Evolutionary conservation across 2,888 invertebrate species (phyloP).

Genomic region (Melitaea athalia): DNA sequence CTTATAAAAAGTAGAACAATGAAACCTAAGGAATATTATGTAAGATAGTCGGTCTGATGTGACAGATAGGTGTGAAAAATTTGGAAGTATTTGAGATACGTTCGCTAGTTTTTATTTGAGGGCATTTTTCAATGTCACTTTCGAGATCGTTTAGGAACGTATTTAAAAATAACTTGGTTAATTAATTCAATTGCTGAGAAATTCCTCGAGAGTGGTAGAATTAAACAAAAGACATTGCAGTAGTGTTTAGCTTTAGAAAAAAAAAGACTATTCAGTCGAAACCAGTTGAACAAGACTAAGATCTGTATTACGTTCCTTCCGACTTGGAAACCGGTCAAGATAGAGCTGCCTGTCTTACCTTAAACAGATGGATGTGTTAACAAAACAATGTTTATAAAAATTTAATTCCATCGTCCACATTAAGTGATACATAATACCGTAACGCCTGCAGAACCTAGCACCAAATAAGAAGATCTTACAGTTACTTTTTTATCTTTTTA

Average conservation of each 20-base stretch:
- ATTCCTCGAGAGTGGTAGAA: not conserved
- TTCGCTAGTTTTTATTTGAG: slow-evolving; percentile 8
- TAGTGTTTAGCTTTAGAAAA: slow-evolving; percentile 1
- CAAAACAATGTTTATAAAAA: slow-evolving; percentile 9
- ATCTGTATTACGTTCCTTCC: slow-evolving; percentile 13
- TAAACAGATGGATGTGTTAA: slow-evolving; percentile 7
- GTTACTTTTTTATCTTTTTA: not conserved
- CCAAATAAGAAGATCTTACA: not conserved
- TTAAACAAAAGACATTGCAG: not conserved
- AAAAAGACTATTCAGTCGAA: not conserved
- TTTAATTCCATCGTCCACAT: not conserved
- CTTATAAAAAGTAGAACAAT: slow-evolving; percentile 71
- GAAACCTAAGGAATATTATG: slow-evolving; percentile 57
- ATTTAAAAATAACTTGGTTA: not conserved
- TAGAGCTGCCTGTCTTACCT: slow-evolving; percentile 13
- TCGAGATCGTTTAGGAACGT: not conserved
- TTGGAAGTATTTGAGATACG: slow-evolving; percentile 33
- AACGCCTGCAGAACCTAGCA: not conserved
- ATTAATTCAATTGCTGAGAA: not conserved
- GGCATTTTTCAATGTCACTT: slow-evolving; percentile 4
- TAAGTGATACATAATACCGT: slow-evolving; percentile 6
- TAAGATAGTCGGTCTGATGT: slow-evolving; percentile 46
- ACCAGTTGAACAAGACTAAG: slow-evolving; percentile 5
- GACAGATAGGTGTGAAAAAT: slow-evolving; percentile 64
- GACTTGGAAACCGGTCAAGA: slow-evolving; percentile 4